Base-by-base conservation (phyloP, 2,113 vertebrate species). In the Phylloscopus whistleri region DNA sequence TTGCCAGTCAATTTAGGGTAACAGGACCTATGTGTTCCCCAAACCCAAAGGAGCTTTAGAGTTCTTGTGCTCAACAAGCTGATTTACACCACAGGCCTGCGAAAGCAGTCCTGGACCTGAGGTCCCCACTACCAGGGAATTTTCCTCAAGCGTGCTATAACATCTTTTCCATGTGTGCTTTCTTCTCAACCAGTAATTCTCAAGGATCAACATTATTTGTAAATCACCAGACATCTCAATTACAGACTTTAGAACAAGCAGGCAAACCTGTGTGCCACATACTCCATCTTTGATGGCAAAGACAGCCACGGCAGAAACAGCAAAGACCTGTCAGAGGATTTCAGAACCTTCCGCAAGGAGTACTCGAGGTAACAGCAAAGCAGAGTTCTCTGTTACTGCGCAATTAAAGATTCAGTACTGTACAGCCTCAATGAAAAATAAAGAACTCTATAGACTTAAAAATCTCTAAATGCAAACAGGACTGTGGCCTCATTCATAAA, bases 31-130 rank as follows among this genome's bases (percentile, higher is more conserved):
- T 4, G n/a, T 35, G n/a, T 3, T n/a, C 79, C 63, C 59, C 72
- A 62, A 91, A 69, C 67, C 46, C 90, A 62, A 68, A 95, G 88
- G 52, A 86, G 90, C 86, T 96, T 90, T 81, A 43, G 46, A 69
- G 44, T 58, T 53, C 79, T 53, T 60, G 77, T 30, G 64, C 77
- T 81, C 80, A 53, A 27, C 20, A 39, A 93, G 76, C 56, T 75
- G 84, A 92, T 73, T 92, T 84, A 87, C 24, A 37, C 16, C 41
- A 72, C 13, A 17, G 69, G 20, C 13, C 70, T 64, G 35, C 0
- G 0, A 28, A n/a, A 83, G 55, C 37, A 74, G 9, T 13, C 46
- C 68, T 72, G 56, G 55, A 23, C 31, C 44, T 23, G 9, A 66
- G 49, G 26, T 30, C 30, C 53, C 2, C 4, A 8, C 4, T 4